Conservation (phyloP, 1,140 invertebrate species). For the Heterodera carotae region DNA sequence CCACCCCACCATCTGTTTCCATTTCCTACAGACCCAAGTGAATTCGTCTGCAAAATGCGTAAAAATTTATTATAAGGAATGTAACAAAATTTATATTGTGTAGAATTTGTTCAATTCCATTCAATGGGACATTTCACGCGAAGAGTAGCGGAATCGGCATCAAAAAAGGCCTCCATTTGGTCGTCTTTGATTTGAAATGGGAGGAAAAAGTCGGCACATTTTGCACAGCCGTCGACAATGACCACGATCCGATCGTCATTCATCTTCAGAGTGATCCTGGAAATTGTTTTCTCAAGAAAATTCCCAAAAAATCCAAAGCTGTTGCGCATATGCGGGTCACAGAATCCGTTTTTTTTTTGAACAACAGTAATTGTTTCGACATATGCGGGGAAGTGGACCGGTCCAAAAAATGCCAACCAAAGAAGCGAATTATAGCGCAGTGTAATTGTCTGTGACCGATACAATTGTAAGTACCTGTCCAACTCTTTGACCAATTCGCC, state of each 20-base stretch:
- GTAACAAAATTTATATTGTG: constrained; percentile 4
- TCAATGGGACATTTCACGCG: constrained; percentile 37
- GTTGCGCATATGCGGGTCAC: too few species aligned
- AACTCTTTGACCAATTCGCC: constrained; percentile 24
- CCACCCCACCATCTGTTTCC: too few species aligned
- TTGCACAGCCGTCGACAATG: constrained; percentile 19
- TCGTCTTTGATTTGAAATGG: constrained; percentile 29
- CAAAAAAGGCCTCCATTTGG: constrained; percentile 26
- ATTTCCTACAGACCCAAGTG: too few species aligned
- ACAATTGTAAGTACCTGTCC: too few species aligned
- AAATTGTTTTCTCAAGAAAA: background rate
- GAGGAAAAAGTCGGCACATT: constrained; percentile 38
- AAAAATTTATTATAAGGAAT: background rate
- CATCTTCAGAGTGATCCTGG: constrained; percentile 42
- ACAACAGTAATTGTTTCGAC: too few species aligned
- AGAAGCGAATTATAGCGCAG: too few species aligned
- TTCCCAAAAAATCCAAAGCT: too few species aligned
- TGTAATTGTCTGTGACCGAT: too few species aligned
- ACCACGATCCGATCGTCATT: constrained; percentile 41
- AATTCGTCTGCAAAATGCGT: too few species aligned
- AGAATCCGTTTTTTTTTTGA: too few species aligned
- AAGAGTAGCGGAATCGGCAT: constrained; percentile 25
- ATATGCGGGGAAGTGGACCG: too few species aligned
- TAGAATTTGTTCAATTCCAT: constrained; percentile 44
- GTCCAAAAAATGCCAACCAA: background rate